Evolutionary conservation across 2,888 invertebrate species (phyloP).

Genomic region (Rhagophthalmus giganteus): DNA sequence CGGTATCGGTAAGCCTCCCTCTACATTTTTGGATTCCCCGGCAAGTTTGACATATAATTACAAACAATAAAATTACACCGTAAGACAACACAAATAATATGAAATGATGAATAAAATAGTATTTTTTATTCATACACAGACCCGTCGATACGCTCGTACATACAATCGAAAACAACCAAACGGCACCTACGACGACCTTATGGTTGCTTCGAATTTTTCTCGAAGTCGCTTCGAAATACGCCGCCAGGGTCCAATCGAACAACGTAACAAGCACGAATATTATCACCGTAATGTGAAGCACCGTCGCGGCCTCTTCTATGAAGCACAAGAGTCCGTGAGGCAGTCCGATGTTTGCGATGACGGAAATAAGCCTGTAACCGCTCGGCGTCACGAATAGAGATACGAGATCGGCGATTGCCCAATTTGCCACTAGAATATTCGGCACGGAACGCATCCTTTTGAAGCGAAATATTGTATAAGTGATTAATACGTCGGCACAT

Average conservation of each 20-base stretch:
- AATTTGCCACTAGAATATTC: constrained; percentile 21
- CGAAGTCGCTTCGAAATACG: constrained; percentile 5
- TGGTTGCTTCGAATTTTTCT: constrained; percentile 1
- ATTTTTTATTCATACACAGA: constrained; percentile 1
- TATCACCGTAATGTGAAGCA: constrained; percentile 1
- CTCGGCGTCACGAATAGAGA: constrained; percentile 8
- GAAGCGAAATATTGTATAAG: constrained; percentile 13
- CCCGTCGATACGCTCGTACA: background rate
- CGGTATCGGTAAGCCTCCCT: background rate
- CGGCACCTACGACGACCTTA: constrained; percentile 1
- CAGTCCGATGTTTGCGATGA: constrained; percentile 1
- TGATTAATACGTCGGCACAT: constrained; percentile 7
- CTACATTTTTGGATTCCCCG: background rate
- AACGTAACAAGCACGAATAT: constrained; percentile 1
- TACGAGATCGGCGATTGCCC: constrained; percentile 18
- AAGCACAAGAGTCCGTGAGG: constrained; percentile 3
- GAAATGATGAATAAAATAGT: background rate
- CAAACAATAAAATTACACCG: constrained; percentile 4
- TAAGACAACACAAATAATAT: background rate
- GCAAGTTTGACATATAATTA: background rate
- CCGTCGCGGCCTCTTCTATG: background rate
- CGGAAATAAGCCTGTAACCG: constrained; percentile 5
- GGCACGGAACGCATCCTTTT: constrained; percentile 7
- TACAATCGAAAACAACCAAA: constrained; percentile 7
- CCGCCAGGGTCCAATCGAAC: constrained; percentile 6